phyloP scores from a whole-genome alignment of 2,888 invertebrate species.

The Thecocarcelia acutangulata region DNA sequence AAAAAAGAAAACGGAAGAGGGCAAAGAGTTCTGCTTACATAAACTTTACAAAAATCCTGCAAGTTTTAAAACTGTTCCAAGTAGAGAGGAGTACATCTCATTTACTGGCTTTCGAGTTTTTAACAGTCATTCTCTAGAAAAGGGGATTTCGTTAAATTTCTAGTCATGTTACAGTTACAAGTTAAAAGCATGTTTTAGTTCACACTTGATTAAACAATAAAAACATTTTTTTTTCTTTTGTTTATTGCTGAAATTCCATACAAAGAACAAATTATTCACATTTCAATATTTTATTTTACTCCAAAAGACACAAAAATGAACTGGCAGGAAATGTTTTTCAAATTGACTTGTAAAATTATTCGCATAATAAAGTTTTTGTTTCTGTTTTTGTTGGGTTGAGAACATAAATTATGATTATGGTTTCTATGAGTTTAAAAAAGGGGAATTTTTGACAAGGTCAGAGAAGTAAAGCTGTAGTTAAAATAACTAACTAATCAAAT shows the following conservation, averaged over 20 bases:
- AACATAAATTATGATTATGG: constrained; percentile 45
- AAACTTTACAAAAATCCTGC: constrained; percentile 22
- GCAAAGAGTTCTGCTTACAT: constrained; percentile 3
- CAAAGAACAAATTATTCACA: constrained; percentile 42
- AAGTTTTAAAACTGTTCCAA: not conserved
- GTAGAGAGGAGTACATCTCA: not conserved
- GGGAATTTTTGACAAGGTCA: constrained; percentile 27
- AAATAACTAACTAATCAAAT: constrained; percentile 19
- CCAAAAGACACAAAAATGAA: constrained; percentile 39
- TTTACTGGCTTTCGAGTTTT: constrained; percentile 38
- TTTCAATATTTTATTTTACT: constrained; percentile 44
- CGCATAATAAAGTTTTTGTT: constrained; percentile 56
- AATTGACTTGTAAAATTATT: constrained; percentile 66
- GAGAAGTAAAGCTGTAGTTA: constrained; percentile 12
- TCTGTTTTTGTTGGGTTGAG: not conserved
- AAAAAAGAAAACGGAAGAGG: not conserved
- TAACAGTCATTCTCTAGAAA: not conserved
- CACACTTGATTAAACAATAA: constrained; percentile 68
- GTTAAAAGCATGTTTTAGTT: constrained; percentile 64
- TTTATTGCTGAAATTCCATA: not conserved
- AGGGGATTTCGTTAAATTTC: constrained; percentile 5
- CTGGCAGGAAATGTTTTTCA: constrained; percentile 52
- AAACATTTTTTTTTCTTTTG: not conserved
- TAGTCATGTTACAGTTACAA: constrained; percentile 61
- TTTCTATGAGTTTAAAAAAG: constrained; percentile 33